These are phyloP conservation scores for Tipula helvola DNA, from an alignment of 2,888 invertebrate species.

Conservation along the genomic window DNA sequence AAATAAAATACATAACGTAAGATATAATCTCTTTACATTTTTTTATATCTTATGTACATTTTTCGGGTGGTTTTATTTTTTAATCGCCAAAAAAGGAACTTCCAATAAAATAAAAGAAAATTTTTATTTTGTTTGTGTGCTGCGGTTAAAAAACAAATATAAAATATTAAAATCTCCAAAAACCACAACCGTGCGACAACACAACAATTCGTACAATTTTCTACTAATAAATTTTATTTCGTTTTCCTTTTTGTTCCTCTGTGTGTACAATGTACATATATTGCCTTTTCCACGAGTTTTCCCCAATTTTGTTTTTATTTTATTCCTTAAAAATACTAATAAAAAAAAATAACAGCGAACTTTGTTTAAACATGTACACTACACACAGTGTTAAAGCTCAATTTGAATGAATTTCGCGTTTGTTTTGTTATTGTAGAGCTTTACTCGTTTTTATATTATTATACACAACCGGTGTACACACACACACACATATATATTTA, in stretches of 20 bases:
- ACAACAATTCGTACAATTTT: background rate
- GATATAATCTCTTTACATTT: background rate
- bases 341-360: background rate
- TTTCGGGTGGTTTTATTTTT: background rate
- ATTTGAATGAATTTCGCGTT: background rate
- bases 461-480: background rate
- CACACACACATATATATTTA: too few species aligned
- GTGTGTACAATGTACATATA: background rate
- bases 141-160: background rate
- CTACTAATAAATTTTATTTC: background rate
- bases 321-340: background rate
- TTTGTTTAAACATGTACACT: background rate
- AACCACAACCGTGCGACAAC: slow-evolving; percentile 4
- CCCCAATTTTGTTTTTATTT: background rate
- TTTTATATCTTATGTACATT: background rate
- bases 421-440: background rate
- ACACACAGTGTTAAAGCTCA: background rate
- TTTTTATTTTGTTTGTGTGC: background rate
- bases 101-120: background rate
- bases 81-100: background rate
- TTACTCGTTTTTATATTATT: background rate
- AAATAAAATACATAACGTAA: background rate
- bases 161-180: background rate
- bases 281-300: background rate
- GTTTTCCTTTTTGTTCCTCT: background rate